Percentiles rank a stretch among this genome's conserved stretches.
phyloP scores from a whole-genome alignment of 2,113 vertebrate species.

The Trochalopteron elliotii region DNA sequence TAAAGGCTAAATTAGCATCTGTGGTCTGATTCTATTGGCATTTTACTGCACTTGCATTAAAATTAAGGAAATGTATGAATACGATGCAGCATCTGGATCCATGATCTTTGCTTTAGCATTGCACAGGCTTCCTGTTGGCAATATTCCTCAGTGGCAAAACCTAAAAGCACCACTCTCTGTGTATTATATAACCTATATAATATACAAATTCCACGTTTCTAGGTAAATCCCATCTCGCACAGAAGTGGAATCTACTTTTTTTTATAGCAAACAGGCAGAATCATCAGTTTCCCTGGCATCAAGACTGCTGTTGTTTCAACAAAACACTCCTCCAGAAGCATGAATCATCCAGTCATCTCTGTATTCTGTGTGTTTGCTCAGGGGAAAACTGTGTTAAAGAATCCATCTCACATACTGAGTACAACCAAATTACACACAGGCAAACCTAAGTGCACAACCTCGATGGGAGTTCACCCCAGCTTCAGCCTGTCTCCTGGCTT shows the following conservation, averaged over 20 bases:
- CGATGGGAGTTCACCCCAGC: not conserved
- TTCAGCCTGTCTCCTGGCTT: not conserved
- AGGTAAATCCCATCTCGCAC: not conserved
- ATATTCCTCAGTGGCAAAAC: not conserved
- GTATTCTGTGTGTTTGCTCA: not conserved
- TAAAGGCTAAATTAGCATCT: not conserved
- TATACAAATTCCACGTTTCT: not conserved
- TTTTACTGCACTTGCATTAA: not conserved
- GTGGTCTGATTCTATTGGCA: not conserved
- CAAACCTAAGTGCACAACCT: not conserved
- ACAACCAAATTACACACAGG: not conserved
- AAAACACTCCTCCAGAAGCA: slow-evolving; percentile 10
- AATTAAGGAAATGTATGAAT: not conserved
- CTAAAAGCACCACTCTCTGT: not conserved
- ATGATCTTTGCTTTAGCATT: not conserved
- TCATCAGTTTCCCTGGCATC: not conserved
- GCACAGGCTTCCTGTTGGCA: not conserved
- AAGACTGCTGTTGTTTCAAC: not conserved
- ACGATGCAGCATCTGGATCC: not conserved
- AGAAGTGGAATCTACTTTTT: not conserved
- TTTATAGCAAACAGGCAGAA: not conserved
- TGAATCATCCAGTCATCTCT: not conserved
- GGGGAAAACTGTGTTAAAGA: not conserved
- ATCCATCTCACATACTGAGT: not conserved
- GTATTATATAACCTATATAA: not conserved